Base-by-base conservation (phyloP, 2,797 vertebrate species). In the Poecilia wingei region DNA sequence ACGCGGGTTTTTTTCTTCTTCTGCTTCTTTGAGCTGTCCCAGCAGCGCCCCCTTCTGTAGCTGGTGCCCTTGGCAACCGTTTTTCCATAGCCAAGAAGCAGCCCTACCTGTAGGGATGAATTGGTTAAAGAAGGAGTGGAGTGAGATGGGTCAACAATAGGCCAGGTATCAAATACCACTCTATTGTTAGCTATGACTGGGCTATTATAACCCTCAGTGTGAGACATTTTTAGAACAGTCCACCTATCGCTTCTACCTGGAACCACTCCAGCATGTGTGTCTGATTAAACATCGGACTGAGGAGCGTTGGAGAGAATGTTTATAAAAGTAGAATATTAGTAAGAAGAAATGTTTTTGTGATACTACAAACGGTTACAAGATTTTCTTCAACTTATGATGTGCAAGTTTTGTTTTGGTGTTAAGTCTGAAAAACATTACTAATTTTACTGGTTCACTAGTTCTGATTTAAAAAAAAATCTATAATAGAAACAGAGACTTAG, bases 171-270 rank as follows among this genome's bases (percentile, higher is more conserved):
- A 83, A 93, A 95, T 95, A 94, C 93, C 75, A 84, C 86, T 88
- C 93, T 94, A 94, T 95, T 95, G 93, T 95, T 95, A 93, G 94
- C 88, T 80, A 82, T 77, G 82, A 81, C 47, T 75, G 75, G 82
- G 83, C 92, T 94, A 93, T 95, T 94, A 92, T 87, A 85, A 78
- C 81, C 78, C 76, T 78, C 77, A 85, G 79, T 90, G 84, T 92
- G 85, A 89, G 86, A 85, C 87, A 86, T 85, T 88, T 91, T 91
- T 85, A 91, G 82, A 77, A 84, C 86, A 86, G 79, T 81, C 84
- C 82, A 91, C 85, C 86, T 78, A 41, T 79, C 71, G 79, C 79
- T 86, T 51, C 66, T 61, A 80, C 46, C 66, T 81, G 77, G 61
- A 82, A 81, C 83, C 86, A 76, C 82, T 86, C 28, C 20, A 75